Percentiles rank a stretch among this genome's conserved stretches.
Evolutionary conservation across 2,113 vertebrate species (phyloP).

Genomic region (Scophthalmus maximus): DNA sequence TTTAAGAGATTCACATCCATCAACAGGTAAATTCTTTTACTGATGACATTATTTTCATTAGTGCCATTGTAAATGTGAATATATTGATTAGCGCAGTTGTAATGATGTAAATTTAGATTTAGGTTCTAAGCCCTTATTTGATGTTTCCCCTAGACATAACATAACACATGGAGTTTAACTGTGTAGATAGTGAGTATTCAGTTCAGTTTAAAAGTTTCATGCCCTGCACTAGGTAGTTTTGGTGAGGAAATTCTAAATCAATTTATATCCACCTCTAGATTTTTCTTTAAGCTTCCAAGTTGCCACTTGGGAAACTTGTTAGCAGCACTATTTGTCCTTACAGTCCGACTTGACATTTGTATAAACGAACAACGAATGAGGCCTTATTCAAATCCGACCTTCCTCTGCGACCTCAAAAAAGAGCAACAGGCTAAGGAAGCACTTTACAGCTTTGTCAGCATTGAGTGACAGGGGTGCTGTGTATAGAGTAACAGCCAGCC

Average conservation of each 20-base stretch:
- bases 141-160: no score
- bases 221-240: no score
- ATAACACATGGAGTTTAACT: no score
- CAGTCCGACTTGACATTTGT: slow-evolving; percentile 20
- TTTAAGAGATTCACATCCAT: no score
- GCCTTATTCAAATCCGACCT: slow-evolving; percentile 29
- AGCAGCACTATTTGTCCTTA: not conserved
- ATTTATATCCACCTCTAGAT: not conserved
- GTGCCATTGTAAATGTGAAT: no score
- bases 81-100: not conserved
- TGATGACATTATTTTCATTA: not conserved
- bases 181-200: no score
- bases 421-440: slow-evolving; percentile 43
- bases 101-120: not conserved
- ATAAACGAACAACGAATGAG: slow-evolving; percentile 8
- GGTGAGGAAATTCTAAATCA: no score
- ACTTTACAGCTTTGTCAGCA: slow-evolving; percentile 46
- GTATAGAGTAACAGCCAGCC: slow-evolving; percentile 21
- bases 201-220: no score
- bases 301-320: not conserved
- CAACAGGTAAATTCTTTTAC: no score
- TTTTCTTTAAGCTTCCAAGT: not conserved
- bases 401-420: slow-evolving; percentile 37
- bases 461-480: slow-evolving; percentile 37
- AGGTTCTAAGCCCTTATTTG: not conserved